These are phyloP conservation scores for Trypoxylon attenuatum DNA, from an alignment of 2,888 invertebrate genomes.

Conservation along the genomic window DNA sequence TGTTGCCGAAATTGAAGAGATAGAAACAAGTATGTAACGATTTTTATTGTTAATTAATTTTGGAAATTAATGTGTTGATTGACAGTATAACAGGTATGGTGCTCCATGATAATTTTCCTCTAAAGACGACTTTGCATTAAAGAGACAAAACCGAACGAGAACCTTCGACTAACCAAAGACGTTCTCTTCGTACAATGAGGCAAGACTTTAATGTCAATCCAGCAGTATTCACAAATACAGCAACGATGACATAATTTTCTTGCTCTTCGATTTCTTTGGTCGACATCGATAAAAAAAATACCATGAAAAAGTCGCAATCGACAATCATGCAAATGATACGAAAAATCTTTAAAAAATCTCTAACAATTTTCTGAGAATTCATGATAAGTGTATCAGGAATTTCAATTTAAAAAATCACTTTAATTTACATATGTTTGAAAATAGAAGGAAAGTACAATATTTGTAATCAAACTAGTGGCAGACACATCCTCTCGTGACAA, in stretches of 20 bases:
- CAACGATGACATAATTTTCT: conserved; percentile 29
- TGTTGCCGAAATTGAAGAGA: too few relatives aligned
- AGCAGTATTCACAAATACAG: conserved; percentile 6
- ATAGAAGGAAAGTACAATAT: conserved; percentile 12
- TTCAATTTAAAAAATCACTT: too few relatives aligned
- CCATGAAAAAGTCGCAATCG: conserved; percentile 17
- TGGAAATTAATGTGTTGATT: too few relatives aligned
- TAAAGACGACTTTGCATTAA: too few relatives aligned
- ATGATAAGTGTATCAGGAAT: too few relatives aligned
- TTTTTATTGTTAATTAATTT: too few relatives aligned
- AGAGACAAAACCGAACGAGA: background rate
- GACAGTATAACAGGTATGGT: too few relatives aligned
- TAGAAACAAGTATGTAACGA: too few relatives aligned
- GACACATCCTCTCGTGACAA: conserved; percentile 42
- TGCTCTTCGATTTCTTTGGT: conserved; percentile 2
- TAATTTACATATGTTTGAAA: background rate
- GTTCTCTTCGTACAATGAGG: background rate
- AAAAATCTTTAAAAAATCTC: background rate
- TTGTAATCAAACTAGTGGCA: too few relatives aligned
- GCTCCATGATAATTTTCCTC: too few relatives aligned
- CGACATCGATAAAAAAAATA: background rate
- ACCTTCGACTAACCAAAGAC: background rate
- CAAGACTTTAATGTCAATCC: conserved; percentile 25
- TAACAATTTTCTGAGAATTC: too few relatives aligned
- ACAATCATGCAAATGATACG: background rate